A percentile compares a stretch with the other conserved stretches of the same genome.
phyloP scores from a whole-genome alignment of 2,113 vertebrate genomes.

The Ailurus styani region DNA sequence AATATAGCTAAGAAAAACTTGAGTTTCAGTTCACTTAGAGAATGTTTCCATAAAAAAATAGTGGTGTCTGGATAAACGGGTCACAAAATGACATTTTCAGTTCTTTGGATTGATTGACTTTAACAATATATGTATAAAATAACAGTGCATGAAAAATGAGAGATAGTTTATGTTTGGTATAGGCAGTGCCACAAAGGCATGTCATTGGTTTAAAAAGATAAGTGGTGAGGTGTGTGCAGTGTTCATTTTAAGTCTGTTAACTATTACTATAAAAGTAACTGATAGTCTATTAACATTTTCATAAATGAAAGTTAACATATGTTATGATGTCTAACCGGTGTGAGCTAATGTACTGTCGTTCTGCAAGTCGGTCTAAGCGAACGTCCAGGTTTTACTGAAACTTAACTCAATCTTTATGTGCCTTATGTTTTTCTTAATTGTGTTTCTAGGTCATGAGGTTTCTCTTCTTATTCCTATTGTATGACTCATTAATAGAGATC shows the following conservation, averaged over 20 bases:
- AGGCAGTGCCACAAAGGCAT: not conserved
- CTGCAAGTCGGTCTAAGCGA: not conserved
- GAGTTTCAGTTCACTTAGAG: not conserved
- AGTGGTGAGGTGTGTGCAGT: not conserved
- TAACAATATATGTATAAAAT: not conserved
- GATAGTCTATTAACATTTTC: not conserved
- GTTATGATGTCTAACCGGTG: not conserved
- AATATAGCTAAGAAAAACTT: not conserved
- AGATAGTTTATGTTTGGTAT: not conserved
- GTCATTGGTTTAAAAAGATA: not conserved
- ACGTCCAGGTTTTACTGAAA: not conserved
- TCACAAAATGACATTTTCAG: not conserved
- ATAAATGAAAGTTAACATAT: not conserved
- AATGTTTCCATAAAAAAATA: not conserved
- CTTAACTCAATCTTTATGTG: not conserved
- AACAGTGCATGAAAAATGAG: not conserved
- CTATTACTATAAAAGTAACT: not conserved
- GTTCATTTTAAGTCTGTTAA: not conserved
- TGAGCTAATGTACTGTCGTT: not conserved
- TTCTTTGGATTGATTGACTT: not conserved
- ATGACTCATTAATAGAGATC: constrained; percentile 1
- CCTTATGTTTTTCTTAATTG: constrained; percentile 18
- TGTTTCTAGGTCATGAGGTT: constrained; percentile 28
- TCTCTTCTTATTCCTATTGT: constrained; percentile 1
- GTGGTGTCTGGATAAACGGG: not conserved